Base-by-base conservation (phyloP, 2,797 vertebrate genomes). In the Sylvia borin region DNA sequence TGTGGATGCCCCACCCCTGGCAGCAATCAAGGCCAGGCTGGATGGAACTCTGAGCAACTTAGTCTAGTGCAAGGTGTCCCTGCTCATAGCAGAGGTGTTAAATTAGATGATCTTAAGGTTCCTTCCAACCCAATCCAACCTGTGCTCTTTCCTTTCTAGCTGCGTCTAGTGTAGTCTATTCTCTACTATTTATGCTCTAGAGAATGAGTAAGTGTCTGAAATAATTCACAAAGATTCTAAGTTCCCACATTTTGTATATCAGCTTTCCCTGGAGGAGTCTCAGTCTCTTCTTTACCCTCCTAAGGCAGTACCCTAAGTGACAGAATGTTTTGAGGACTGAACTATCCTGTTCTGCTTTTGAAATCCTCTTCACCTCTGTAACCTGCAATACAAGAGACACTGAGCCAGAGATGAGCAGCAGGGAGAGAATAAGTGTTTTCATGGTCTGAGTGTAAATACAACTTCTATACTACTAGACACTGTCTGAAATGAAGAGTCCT, bases 301-400 rank as follows among this genome's bases (percentile, higher is more conserved):
- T 43, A 53, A 79, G 22, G 5, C 11, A 47, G 15, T 36, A 55
- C 7, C 3, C 12, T 38, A 62, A 74, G 22, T 60, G 40, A 67
- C 0, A 57, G 32, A 64, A 24, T 61, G 50, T 61, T 76, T 60
- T 45, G 36, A 42, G 60, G 13, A 68, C 42, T 21, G 1, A 72
- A 24, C 5, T 47, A 70, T 47, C 17, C 7, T 50, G 47, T 71
- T 65, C 22, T 26, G 2, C 12, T 42, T 85, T 45, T 42, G 45
- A 68, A 79, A 74, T 27, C 4, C 9, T 16, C 3, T 77, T 83
- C 54, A 26, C 11, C 4, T 88, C 11, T 62, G 14, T 58, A 62
- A 48, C 6, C 18, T 54, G 27, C 0, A 0, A 54, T 27, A 67
- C 4, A 36, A 51, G 16, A 81, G 11, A 38, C 15, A 19, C 1